Percentiles rank a stretch among this genome's conserved stretches.
These are phyloP conservation scores for Gopherus flavomarginatus DNA, from an alignment of 2,113 vertebrate species.

Conservation along the genomic window DNA sequence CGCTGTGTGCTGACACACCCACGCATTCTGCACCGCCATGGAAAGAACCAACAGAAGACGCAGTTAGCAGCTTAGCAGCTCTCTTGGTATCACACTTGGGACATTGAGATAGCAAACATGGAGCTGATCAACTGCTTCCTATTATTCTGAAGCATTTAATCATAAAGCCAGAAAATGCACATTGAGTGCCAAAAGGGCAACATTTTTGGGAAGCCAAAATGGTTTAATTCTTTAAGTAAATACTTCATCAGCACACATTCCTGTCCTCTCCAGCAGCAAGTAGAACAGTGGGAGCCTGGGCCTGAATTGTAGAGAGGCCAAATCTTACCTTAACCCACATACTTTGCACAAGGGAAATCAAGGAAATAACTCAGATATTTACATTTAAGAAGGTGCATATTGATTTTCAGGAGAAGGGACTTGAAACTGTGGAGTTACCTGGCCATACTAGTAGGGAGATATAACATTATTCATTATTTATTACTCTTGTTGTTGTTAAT, in stretches of 20 bases:
- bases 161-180: neutral
- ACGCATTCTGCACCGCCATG: neutral
- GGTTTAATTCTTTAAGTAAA: accelerated
- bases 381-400: neutral
- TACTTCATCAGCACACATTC: neutral
- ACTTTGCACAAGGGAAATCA: neutral
- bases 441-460: neutral
- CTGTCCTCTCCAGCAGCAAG: neutral
- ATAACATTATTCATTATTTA: neutral
- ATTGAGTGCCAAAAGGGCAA: neutral
- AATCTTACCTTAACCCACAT: neutral
- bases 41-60: neutral
- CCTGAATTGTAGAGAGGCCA: neutral
- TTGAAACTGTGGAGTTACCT: neutral
- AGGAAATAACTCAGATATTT: neutral
- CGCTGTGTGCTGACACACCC: neutral
- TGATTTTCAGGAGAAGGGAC: neutral
- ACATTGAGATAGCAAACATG: accelerated
- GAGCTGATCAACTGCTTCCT: neutral
- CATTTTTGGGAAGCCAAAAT: accelerated
- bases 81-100: neutral
- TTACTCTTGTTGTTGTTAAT: neutral
- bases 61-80: neutral
- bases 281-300: neutral
- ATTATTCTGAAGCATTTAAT: neutral